A percentile compares a stretch with the other conserved stretches of the same genome.
Evolutionary conservation across 2,113 vertebrate species (phyloP).

Genomic region (Nestor notabilis): DNA sequence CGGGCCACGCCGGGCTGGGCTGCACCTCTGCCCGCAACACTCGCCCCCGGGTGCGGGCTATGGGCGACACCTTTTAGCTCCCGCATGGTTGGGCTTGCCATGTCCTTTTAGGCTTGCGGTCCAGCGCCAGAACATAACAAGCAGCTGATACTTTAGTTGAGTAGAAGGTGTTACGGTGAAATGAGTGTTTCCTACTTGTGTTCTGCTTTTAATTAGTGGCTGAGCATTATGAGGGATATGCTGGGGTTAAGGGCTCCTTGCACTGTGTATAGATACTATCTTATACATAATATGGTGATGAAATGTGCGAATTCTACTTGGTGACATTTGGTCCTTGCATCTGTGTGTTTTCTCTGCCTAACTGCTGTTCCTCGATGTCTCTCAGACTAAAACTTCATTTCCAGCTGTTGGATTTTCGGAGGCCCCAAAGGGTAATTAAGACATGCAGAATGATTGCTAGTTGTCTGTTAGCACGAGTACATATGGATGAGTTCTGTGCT

Average conservation of each 20-base stretch:
- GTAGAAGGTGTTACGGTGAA: accelerated
- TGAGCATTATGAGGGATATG: not conserved
- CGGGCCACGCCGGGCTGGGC: too few species aligned
- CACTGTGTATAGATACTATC: not conserved
- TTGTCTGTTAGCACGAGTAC: not conserved
- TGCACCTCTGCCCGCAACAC: not conserved
- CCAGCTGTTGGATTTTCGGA: conserved; percentile 8
- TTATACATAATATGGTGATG: not conserved
- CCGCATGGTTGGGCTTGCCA: accelerated
- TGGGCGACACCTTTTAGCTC: too few species aligned
- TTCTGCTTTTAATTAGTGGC: not conserved
- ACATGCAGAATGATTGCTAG: not conserved
- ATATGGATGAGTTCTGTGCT: not conserved
- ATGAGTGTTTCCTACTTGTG: accelerated
- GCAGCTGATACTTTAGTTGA: accelerated
- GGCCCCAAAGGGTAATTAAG: not conserved
- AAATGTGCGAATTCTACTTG: not conserved
- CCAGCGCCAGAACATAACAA: accelerated
- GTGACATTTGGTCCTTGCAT: not conserved
- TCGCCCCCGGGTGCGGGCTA: not conserved
- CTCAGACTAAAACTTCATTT: not conserved
- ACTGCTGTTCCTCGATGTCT: not conserved
- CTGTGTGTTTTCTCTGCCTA: not conserved
- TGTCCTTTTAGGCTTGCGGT: accelerated
- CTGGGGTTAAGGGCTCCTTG: not conserved